Evolutionary conservation across 2,797 vertebrate genomes (phyloP).

Genomic region (Enteromius anoplus): DNA sequence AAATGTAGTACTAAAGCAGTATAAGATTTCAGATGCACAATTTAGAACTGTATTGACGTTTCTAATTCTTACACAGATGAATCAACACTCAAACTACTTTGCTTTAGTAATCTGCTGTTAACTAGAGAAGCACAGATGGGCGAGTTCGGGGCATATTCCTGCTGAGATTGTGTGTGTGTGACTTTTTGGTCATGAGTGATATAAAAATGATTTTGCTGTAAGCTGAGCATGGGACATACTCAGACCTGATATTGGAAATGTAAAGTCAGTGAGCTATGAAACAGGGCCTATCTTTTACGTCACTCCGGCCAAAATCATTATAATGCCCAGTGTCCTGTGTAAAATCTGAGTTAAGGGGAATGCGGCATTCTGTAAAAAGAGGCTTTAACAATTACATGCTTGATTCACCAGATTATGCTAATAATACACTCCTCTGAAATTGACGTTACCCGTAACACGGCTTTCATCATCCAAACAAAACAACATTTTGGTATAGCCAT

Average conservation of each 20-base stretch:
- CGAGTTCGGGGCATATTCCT: slow-evolving; percentile 55
- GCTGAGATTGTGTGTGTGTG: slow-evolving; percentile 36
- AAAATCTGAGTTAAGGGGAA: slow-evolving; percentile 25
- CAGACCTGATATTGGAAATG: slow-evolving; percentile 50
- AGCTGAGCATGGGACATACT: slow-evolving; percentile 39
- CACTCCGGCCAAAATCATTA: slow-evolving; percentile 32
- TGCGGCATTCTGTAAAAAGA: slow-evolving; percentile 24
- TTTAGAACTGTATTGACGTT: background rate
- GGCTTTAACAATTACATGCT: slow-evolving; percentile 42
- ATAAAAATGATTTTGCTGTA: slow-evolving; percentile 52
- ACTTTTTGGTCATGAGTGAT: slow-evolving; percentile 42
- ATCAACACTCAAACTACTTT: slow-evolving; percentile 42
- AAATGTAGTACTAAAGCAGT: background rate
- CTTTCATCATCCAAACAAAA: slow-evolving; percentile 28
- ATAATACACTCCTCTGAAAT: slow-evolving; percentile 20
- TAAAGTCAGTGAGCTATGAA: slow-evolving; percentile 52
- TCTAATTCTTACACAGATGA: background rate
- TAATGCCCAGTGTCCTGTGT: slow-evolving; percentile 28
- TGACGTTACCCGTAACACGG: slow-evolving; percentile 9
- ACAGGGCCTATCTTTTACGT: slow-evolving; percentile 35
- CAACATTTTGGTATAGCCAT: slow-evolving; percentile 5
- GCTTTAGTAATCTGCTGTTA: slow-evolving; percentile 51
- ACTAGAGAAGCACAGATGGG: slow-evolving; percentile 56
- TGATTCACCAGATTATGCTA: slow-evolving; percentile 24
- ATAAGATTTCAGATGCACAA: background rate